Percentiles rank a stretch among this genome's conserved stretches.
These are phyloP conservation scores for Melanotaenia duboulayi DNA, from an alignment of 2,113 vertebrate species.

Conservation along the genomic window DNA sequence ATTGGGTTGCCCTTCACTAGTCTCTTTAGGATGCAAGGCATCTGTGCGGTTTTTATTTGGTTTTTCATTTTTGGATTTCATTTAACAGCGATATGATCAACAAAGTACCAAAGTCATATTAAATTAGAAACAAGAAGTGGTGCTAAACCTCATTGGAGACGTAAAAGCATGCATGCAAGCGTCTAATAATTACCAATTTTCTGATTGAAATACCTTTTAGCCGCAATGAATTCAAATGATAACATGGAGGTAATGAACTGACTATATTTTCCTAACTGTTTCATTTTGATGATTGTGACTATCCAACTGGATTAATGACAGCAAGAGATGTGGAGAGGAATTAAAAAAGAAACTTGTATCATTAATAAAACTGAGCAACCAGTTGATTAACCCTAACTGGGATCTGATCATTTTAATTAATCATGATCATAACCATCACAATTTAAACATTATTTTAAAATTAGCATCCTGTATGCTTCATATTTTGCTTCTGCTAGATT, in stretches of 20 bases:
- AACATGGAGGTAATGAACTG: slow-evolving; percentile 29
- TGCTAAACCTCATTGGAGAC: not conserved
- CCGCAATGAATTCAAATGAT: slow-evolving; percentile 29
- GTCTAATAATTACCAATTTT: slow-evolving; percentile 33
- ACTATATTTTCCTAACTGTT: slow-evolving; percentile 13
- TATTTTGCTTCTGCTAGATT: no score
- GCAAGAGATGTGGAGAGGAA: no score
- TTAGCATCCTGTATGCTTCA: no score
- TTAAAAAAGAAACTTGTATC: no score
- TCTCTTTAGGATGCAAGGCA: not conserved
- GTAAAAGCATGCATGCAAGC: not conserved
- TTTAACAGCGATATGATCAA: not conserved
- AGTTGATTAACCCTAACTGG: not conserved
- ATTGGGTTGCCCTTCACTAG: not conserved
- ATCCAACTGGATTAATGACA: slow-evolving; percentile 28
- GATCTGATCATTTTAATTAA: not conserved
- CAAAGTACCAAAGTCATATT: not conserved
- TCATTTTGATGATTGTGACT: slow-evolving; percentile 3
- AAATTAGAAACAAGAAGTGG: not conserved
- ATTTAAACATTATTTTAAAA: not conserved
- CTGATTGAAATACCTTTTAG: slow-evolving; percentile 29
- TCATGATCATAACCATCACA: no score
- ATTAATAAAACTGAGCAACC: not conserved
- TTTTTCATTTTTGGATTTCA: not conserved
- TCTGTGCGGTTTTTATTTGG: not conserved